Evolutionary conservation across 92 coral and sea anemone genomes (phyloP), one percentile per base, ranked within the genome.

Genomic region (Palythoa grandiflora): DNA sequence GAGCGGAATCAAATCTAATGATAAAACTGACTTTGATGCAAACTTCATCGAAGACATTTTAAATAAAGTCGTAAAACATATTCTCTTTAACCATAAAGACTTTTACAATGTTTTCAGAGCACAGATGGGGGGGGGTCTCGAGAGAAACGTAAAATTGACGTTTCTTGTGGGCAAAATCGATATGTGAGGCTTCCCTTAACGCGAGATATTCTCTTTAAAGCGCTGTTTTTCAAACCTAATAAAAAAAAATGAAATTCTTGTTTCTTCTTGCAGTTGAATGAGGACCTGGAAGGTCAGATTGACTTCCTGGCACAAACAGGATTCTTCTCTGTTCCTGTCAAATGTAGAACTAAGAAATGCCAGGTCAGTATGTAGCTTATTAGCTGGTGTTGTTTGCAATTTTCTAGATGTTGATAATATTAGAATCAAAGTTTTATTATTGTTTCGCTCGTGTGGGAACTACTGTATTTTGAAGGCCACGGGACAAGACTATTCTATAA

Each of bases 301-400:
- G 99, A 97, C 77, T 97, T 97, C 85, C 90, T 97, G 57, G 99
- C 99, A 11, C 98, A 97, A 87, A 97, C 99, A 20, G 99, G 99
- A 21, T 95, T 98, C 20, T 97, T 97, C 80, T 95, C 99, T 77
- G 92, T 97, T 20, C 94, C 98, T 7, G 91, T 97, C n/a, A 92
- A 96, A 87, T 97, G 99, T 80, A 90, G 94, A 68, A 97, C 99
- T 37, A 97, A 97, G 93, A 97, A 94, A 87, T 97, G 99, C 28
- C 99, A 97, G 96, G 99, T 96, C 55, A 53, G 80, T 20, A 12
- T 19, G 51, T 1, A 0, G 13, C 7, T 65, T n/a, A 16, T 57
- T 14, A 13, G 5, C 12, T 47, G 38, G 13, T 35, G 39, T 7
- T 59, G 65, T 66, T 38, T 66, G 47, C 65, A 21, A 2, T 80